Evolutionary conservation across 2,113 vertebrate species (phyloP), one percentile per base, ranked within the genome.

Genomic region (Chrysochloris asiatica): DNA sequence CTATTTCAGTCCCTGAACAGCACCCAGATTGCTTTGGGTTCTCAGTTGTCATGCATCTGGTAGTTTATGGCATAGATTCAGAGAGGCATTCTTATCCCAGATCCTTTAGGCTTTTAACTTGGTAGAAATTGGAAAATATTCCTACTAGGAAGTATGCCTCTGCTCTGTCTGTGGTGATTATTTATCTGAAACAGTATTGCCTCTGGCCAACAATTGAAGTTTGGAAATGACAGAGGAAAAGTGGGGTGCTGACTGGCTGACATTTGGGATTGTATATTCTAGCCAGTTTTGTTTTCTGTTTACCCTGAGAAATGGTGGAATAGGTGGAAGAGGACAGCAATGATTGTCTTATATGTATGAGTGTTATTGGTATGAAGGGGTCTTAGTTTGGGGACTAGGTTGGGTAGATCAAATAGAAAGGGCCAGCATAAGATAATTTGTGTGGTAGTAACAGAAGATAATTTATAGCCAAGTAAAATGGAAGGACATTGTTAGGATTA

Each of bases 321-420:
- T 91, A 81, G 38, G 61, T 79, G 36, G 54, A 89, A 89, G 41
- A 41, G 43, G 41, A n/a, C 63, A 85, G 17, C 12, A 56, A 30
- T 85, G 45, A 77, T 22, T 59, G 17, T 79, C 43, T 83, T 75
- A 54, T 0, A 13, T 24, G 21, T 84, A 28, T 82, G 76, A 79
- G 8, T 63, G 33, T n/a, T 71, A 33, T 80, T 38, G 33, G 67
- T 88, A 17, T 78, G n/a, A 86, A 80, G 28, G n/a, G 71, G 14
- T 77, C n/a, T 88, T 94, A 63, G 14, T 89, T 84, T 87, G n/a
- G 59, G 14, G 52, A 30, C 21, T 85, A 36, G 43, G n/a, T 63
- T n/a, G n/a, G n/a, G n/a, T 63, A 86, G 71, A 86, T 50, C n/a
- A 81, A 41, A 84, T 82, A 28, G 84, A 41, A 90, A 91, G n/a